Evolutionary conservation across 2,113 vertebrate genomes (phyloP), one percentile per base, ranked within the genome.

Genomic region (Toxotes jaculatrix): DNA sequence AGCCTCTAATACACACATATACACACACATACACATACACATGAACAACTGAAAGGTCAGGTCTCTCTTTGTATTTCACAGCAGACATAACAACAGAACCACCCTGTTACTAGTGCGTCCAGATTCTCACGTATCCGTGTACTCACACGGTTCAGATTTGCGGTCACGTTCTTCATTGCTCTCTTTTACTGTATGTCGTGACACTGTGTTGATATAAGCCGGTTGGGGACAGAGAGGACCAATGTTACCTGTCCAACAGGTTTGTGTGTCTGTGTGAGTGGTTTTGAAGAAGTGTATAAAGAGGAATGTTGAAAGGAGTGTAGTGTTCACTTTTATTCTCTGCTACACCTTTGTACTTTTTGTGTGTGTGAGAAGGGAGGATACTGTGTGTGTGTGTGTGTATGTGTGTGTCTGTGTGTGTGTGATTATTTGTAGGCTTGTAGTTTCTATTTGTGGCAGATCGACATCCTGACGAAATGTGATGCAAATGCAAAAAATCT

Each of bases 241-340:
- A 75, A 65, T 78, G 16, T 47, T 71, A 87, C 90, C 82, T 71
- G 90, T 84, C 63, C 23, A 38, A 75, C 90, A 59, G 84, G 88
- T 91, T 87, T 80, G 11, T n/a, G 74, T 17, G 75, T 40, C 51
- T 49, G 73, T 62, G 62, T 71, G 61, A 51, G 40, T 45, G 68
- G 42, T 66, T 74, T 80, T 78, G 17, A 61, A 63, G 36, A n/a
- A 14, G 34, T 40, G 40, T 16, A 65, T 84, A 57, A 43, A 77
- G 8, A 76, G 63, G 70, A 87, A 89, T 83, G 84, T 45, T 77
- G 79, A 68, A 60, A 66, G 81, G 23, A 88, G 72, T 55, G 64
- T 47, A 42, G 45, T 31, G 9, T 77, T 64, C 21, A 5, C 56
- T 36, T 62, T 63, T 64, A 51, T 61, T 74, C 61, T 77, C 49